Base-by-base conservation (phyloP, 2,888 invertebrate species). In the Marasmarcha lunaedactyla region DNA sequence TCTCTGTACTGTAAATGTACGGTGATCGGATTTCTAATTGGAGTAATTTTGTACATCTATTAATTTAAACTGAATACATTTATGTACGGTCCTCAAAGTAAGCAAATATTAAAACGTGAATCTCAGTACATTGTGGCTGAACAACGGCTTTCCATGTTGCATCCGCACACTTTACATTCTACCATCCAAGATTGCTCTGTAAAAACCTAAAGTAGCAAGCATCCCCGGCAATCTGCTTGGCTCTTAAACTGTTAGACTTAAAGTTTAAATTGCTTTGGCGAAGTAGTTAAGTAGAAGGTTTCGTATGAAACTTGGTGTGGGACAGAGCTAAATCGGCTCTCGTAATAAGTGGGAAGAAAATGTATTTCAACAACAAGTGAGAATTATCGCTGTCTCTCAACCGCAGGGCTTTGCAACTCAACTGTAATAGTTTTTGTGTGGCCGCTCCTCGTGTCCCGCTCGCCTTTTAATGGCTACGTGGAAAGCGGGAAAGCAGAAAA, bases 241-340 rank as follows among this genome's bases (percentile, higher is more conserved):
- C 53, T 51, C 53, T 59, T 64, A 10, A 59, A 53, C 44, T 43
- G 45, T 1, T 36, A 45, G 54, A 55, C 43, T 49, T 60, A 72
- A 58, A 68, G 70, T 65, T 65, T 51, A 65, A 59, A 66, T 66
- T 72, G 54, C 52, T 43, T 48, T 50, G 60, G 45, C 37, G 38
- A 43, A 50, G 44, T 30, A 20, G 20, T 20, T 20, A n/a, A 30
- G 30, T 4, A n/a, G 4, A 30, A 3, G 30, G 30, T 30, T 9
- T 30, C 10, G 11, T 30, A 11, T 11, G 30, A 11, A 9, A 30
- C 9, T 30, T 30, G 30, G 30, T 30, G 30, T 30, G 30, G 11
- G 77, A 72, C 74, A 67, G 63, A 71, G 76, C 61, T 74, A 76
- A 77, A 78, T 79, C 77, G 70, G 71, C 65, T 63, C 68, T 68